Evolutionary conservation across 2,888 invertebrate genomes (phyloP).

Genomic region (Stegophylla sp.): DNA sequence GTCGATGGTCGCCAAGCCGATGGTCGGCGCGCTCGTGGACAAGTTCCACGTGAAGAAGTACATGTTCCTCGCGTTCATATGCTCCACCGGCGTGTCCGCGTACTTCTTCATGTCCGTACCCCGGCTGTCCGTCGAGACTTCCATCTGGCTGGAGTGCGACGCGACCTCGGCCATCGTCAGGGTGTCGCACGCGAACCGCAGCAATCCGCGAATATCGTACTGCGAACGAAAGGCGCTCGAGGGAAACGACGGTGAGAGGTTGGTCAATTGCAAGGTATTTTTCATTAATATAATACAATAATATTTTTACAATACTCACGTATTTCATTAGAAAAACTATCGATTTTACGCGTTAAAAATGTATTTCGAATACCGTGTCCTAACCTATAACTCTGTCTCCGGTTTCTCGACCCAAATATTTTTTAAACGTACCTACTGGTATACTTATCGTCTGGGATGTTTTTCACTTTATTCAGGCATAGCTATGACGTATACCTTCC

Average conservation of each 20-base stretch:
- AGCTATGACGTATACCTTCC: too few relatives aligned
- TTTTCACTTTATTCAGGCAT: too few relatives aligned
- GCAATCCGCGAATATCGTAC: constrained; percentile 1
- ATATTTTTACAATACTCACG: too few relatives aligned
- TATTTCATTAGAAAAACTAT: too few relatives aligned
- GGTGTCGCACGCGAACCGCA: background rate
- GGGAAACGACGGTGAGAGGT: background rate
- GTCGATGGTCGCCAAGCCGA: constrained; percentile 80
- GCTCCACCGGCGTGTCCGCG: constrained; percentile 35
- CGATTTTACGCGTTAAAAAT: too few relatives aligned
- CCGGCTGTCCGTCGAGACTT: background rate
- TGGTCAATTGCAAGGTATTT: constrained; percentile 44
- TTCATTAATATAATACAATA: too few relatives aligned
- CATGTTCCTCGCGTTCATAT: constrained; percentile 67
- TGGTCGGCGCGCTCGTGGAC: constrained; percentile 82
- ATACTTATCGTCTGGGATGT: too few relatives aligned
- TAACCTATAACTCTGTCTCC: too few relatives aligned
- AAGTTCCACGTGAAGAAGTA: constrained; percentile 76
- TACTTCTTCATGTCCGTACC: constrained; percentile 45
- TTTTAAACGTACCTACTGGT: too few relatives aligned
- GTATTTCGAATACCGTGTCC: too few relatives aligned
- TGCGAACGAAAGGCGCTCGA: background rate
- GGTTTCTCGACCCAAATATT: too few relatives aligned
- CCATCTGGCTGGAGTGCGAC: background rate
- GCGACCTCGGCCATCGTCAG: background rate